phyloP scores from a whole-genome alignment of 2,888 invertebrate genomes.

The Ypsolopha scabrella region DNA sequence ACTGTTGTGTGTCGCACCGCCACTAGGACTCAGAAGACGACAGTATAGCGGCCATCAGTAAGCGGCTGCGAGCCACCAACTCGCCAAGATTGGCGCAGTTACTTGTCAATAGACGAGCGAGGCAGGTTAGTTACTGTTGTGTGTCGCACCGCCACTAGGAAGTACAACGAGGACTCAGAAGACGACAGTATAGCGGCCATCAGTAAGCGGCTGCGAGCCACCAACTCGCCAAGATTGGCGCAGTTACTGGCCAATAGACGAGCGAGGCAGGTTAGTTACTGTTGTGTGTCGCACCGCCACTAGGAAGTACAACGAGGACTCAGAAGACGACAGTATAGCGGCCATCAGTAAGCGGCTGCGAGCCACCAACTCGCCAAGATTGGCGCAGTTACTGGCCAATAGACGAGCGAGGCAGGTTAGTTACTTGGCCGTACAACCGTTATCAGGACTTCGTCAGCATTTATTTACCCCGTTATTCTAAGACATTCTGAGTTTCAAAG shows the following conservation, averaged over 20 bases:
- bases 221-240: conserved; percentile 12
- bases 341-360: conserved; percentile 50
- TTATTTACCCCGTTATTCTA: not conserved
- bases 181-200: conserved; percentile 60
- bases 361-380: conserved; percentile 9
- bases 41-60: conserved; percentile 11
- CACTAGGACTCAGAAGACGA: conserved; percentile 2
- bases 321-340: conserved; percentile 62
- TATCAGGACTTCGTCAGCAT: too few relatives aligned
- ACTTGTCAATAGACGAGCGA: too few relatives aligned
- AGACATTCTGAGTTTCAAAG: not conserved
- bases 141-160: conserved; percentile 48
- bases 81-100: not conserved
- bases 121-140: conserved; percentile 33
- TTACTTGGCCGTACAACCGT: too few relatives aligned
- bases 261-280: not conserved
- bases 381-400: conserved; percentile 10
- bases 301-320: conserved; percentile 69
- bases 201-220: conserved; percentile 40
- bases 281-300: conserved; percentile 9
- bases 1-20: not conserved
- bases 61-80: not conserved
- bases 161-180: conserved; percentile 73
- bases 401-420: not conserved
- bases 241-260: not conserved